Evolutionary conservation across 2,113 vertebrate species (phyloP).

Genomic region (Scomber japonicus): DNA sequence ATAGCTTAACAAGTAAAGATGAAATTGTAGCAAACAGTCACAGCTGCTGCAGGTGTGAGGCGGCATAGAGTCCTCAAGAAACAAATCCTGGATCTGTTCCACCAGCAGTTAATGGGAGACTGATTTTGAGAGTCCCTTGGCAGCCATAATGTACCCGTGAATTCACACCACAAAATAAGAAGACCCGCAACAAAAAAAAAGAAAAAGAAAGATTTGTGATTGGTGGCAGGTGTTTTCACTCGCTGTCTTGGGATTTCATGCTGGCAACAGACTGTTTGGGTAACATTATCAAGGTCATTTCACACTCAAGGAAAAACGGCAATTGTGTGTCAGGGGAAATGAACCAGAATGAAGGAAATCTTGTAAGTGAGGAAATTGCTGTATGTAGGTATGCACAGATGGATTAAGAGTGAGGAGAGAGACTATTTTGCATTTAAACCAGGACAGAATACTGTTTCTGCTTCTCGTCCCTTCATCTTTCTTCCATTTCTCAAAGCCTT

Average conservation of each 20-base stretch:
- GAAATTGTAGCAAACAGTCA: constrained; percentile 16
- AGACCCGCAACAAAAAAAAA: constrained; percentile 43
- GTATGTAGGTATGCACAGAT: constrained; percentile 7
- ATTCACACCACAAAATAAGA: constrained; percentile 58
- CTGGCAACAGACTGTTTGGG: constrained; percentile 51
- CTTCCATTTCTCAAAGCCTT: neutral
- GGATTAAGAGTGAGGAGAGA: neutral
- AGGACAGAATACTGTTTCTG: neutral
- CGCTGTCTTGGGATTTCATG: constrained; percentile 36
- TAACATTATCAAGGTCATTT: constrained; percentile 55
- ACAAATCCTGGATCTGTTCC: constrained; percentile 44
- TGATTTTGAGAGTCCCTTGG: constrained; percentile 39
- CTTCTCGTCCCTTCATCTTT: too few species aligned
- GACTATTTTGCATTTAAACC: neutral
- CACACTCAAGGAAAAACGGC: constrained; percentile 33
- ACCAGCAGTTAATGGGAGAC: constrained; percentile 18
- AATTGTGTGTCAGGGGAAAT: constrained; percentile 49
- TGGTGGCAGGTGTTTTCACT: constrained; percentile 54
- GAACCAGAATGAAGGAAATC: constrained; percentile 12
- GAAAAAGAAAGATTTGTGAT: constrained; percentile 56
- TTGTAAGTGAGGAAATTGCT: constrained; percentile 49
- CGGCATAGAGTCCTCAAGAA: neutral
- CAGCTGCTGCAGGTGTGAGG: constrained; percentile 33
- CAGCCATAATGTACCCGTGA: constrained; percentile 40
- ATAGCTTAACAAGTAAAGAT: constrained; percentile 15